Evolutionary conservation across 2,113 vertebrate species (phyloP).

Genomic region (Archilochus colubris): DNA sequence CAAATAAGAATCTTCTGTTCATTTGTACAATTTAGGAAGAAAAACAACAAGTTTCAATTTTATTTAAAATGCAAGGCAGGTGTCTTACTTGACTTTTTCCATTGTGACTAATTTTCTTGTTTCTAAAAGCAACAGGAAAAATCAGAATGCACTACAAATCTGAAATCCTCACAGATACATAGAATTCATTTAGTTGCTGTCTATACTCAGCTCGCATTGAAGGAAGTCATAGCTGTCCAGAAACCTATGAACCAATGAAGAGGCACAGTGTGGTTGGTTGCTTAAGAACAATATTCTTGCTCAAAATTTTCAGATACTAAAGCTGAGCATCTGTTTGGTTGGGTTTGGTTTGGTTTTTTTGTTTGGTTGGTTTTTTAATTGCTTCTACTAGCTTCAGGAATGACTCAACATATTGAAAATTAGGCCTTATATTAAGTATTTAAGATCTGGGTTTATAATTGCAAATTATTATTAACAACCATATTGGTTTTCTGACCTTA

Average conservation of each 20-base stretch:
- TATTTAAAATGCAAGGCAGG: not conserved
- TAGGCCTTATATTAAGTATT: not conserved
- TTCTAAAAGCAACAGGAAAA: not conserved
- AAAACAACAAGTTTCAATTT: not conserved
- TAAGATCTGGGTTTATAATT: not conserved
- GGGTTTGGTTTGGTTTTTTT: too few relatives aligned
- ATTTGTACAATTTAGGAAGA: not conserved
- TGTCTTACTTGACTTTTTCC: not conserved
- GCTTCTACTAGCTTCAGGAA: not conserved
- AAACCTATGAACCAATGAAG: not conserved
- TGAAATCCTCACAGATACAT: not conserved
- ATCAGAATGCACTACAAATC: not conserved
- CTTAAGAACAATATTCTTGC: not conserved
- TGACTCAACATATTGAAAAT: not conserved
- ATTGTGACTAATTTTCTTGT: not conserved
- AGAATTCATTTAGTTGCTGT: not conserved
- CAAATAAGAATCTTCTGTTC: not conserved
- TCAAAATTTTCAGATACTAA: not conserved
- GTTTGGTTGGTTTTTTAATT: not conserved
- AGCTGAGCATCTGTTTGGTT: not conserved
- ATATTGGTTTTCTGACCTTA: not conserved
- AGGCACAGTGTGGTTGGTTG: not conserved
- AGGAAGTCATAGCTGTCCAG: not conserved
- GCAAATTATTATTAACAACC: not conserved
- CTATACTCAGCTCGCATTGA: not conserved